phyloP scores from a whole-genome alignment of 2,888 invertebrate genomes.

The Acanthoscelides obtectus region DNA sequence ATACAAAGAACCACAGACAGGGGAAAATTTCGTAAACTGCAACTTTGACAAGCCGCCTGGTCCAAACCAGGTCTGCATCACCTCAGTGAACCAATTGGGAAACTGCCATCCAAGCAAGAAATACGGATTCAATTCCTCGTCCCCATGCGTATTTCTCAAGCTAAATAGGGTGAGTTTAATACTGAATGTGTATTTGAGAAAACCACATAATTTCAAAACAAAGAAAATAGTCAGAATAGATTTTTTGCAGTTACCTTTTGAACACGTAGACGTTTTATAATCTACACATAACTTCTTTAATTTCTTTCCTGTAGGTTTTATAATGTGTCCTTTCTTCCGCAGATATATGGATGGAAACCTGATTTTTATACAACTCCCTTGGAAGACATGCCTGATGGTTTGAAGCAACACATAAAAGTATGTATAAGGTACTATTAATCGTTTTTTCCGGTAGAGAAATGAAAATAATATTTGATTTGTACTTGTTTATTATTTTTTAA shows the following conservation, averaged over 20 bases:
- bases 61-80: constrained; percentile 53
- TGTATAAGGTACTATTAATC: neutral
- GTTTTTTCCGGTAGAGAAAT: too few relatives aligned
- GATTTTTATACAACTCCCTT: constrained; percentile 50
- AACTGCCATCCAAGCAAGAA: constrained; percentile 49
- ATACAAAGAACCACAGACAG: constrained; percentile 47
- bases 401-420: constrained; percentile 50
- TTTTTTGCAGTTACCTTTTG: too few relatives aligned
- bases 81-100: constrained; percentile 48
- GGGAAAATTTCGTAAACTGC: constrained; percentile 54
- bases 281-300: too few relatives aligned
- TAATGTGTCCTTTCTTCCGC: too few relatives aligned
- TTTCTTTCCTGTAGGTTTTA: too few relatives aligned
- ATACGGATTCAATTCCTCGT: constrained; percentile 69
- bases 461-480: too few relatives aligned
- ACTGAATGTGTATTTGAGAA: too few relatives aligned
- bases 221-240: too few relatives aligned
- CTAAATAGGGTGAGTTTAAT: constrained; percentile 67
- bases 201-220: too few relatives aligned
- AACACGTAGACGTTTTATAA: too few relatives aligned
- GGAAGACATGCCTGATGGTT: constrained; percentile 55
- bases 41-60: constrained; percentile 48
- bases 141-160: constrained; percentile 81
- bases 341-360: constrained; percentile 74
- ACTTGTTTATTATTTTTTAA: too few relatives aligned